These are phyloP conservation scores for Cetoscarus ocellatus DNA, from an alignment of 2,797 vertebrate species.

Conservation along the genomic window DNA sequence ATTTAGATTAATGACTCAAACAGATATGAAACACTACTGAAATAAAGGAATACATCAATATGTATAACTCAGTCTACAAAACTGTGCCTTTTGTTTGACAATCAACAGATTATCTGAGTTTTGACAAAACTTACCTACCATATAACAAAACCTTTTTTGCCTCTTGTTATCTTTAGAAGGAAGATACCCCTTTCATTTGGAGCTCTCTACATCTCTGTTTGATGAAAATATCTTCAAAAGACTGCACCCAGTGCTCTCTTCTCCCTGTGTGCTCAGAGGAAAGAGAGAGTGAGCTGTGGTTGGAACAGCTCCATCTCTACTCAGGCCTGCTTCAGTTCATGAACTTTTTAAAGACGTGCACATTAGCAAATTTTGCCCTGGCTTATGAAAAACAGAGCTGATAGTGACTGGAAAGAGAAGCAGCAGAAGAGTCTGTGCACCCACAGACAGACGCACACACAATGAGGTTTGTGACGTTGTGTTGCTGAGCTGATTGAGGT, in stretches of 20 bases:
- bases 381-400: conserved; percentile 47
- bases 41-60: too few species aligned
- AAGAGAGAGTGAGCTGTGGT: conserved; percentile 50
- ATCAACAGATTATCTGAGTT: neutral
- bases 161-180: neutral
- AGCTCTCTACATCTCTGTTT: conserved; percentile 17
- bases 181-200: neutral
- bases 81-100: neutral
- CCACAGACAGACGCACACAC: conserved; percentile 10
- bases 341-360: conserved; percentile 57
- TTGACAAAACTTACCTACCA: too few species aligned
- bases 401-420: conserved; percentile 55
- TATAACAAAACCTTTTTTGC: neutral
- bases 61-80: too few species aligned
- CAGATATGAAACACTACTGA: too few species aligned
- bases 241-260: conserved; percentile 23
- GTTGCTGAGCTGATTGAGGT: conserved; percentile 16
- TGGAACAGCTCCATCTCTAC: conserved; percentile 54
- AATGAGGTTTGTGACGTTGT: conserved; percentile 8
- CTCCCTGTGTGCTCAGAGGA: conserved; percentile 38
- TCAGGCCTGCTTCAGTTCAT: conserved; percentile 40
- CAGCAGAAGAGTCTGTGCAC: conserved; percentile 41
- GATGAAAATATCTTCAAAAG: conserved; percentile 5
- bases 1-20: too few species aligned
- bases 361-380: conserved; percentile 48